Evolutionary conservation across 1,140 invertebrate genomes (phyloP), one percentile per base, ranked within the genome.

Genomic region (Ostrea edulis): DNA sequence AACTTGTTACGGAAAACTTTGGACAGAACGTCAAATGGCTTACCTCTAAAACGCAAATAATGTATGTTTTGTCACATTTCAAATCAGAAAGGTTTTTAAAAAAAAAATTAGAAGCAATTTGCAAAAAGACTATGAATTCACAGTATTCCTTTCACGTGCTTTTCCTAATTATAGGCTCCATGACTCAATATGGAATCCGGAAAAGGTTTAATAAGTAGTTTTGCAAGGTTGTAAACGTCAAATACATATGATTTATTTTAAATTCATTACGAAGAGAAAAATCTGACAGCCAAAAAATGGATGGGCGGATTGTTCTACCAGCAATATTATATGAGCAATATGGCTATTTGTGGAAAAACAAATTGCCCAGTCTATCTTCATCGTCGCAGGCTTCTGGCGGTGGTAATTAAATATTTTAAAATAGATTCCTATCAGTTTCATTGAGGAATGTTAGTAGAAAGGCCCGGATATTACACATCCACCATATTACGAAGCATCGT

Each of bases 141-240:
- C 35, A 44, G 14, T 77, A 77, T 77, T 29, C 68, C 29, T 14
- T 77, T 77, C 29, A 77, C 25, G 68, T 77, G 25, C 17, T 77
- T 77, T 77, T 12, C 25, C 68, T 77, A 14, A 12, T 12, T 35
- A 29, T 29, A 77, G 12, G 4, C 20, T n/a, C n/a, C 22, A 14
- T 77, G 68, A 29, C 68, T 77, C 12, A 77, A 29, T 35, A 8
- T 14, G 68, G 29, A 77, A 77, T 77, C 25, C 68, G 68, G 68
- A 77, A 77, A 77, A 29, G 68, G 5, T 29, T 77, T 77, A 29
- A 35, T 29, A 77, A 77, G 68, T 77, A 77, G 68, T 25, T 77
- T 3, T 77, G 9, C 68, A 77, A 77, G 68, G 29, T 35, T 12
- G 8, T 77, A 77, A 77, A 77, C 68, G 68, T 77, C 68, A 77